Percentiles rank a stretch among this genome's conserved stretches.
phyloP scores from a whole-genome alignment of 2,797 vertebrate species.

The Iguana delicatissima region DNA sequence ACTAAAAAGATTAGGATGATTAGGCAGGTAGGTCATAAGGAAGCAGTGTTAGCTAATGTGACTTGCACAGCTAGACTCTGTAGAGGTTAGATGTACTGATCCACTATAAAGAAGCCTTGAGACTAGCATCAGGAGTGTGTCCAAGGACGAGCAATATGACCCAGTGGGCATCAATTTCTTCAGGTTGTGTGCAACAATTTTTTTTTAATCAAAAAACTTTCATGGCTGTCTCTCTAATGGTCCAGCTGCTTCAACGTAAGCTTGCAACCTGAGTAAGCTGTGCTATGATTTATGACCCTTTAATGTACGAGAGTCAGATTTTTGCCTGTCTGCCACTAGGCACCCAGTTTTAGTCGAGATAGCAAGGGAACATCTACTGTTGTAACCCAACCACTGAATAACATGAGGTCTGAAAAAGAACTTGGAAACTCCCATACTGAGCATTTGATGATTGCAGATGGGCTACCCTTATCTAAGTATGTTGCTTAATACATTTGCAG shows the following conservation, averaged over 20 bases:
- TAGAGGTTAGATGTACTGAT: neutral
- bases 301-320: conserved; percentile 77
- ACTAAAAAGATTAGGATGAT: neutral
- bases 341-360: conserved; percentile 73
- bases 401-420: conserved; percentile 54
- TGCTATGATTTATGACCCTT: conserved; percentile 70
- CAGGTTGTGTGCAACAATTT: conserved; percentile 64
- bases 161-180: conserved; percentile 60
- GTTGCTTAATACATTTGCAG: neutral
- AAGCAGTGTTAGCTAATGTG: neutral
- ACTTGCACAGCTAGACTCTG: neutral
- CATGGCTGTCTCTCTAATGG: conserved; percentile 8
- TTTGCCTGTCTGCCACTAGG: conserved; percentile 73
- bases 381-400: conserved; percentile 67
- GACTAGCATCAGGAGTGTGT: neutral
- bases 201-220: conserved; percentile 25
- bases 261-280: conserved; percentile 68
- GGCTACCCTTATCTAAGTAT: neutral
- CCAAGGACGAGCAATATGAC: conserved; percentile 32
- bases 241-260: conserved; percentile 56
- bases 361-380: neutral
- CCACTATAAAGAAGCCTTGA: neutral
- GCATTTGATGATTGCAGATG: conserved; percentile 55
- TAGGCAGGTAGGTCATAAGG: neutral
- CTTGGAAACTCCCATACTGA: conserved; percentile 57